Conservation (phyloP, 2,888 invertebrate species). For the Hermodice carunculata region DNA sequence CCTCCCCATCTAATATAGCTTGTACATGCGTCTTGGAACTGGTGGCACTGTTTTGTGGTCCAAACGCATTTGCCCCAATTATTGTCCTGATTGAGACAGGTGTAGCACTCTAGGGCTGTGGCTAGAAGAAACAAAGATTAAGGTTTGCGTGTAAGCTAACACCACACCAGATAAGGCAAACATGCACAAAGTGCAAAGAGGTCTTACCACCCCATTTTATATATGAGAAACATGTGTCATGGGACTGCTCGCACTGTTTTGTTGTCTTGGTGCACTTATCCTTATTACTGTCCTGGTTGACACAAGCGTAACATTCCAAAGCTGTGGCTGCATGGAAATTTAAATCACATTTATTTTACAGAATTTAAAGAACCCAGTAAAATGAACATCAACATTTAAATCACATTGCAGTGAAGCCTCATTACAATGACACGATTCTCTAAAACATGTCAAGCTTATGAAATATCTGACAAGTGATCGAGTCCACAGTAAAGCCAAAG, state of each 20-base stretch:
- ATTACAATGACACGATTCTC: no score
- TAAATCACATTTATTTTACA: no score
- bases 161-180: no score
- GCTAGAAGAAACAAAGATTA: no score
- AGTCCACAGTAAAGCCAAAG: no score
- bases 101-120: conserved; percentile 95
- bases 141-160: no score
- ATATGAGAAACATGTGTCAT: conserved; percentile 89
- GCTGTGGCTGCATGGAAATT: conserved; percentile 67
- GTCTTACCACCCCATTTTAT: conserved; percentile 90
- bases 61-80: conserved; percentile 92
- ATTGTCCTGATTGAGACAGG: conserved; percentile 91
- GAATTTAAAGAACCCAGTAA: no score
- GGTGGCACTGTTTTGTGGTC: conserved; percentile 90
- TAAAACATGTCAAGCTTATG: no score
- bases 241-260: conserved; percentile 84
- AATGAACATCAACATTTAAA: no score
- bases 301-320: conserved; percentile 95
- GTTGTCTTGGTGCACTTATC: conserved; percentile 94
- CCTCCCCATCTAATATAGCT: conserved; percentile 95
- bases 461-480: no score
- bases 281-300: conserved; percentile 89
- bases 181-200: no score
- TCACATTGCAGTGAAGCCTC: no score
- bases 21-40: conserved; percentile 84